phyloP scores from a whole-genome alignment of 2,113 vertebrate species.

The Seriola quinqueradiata region DNA sequence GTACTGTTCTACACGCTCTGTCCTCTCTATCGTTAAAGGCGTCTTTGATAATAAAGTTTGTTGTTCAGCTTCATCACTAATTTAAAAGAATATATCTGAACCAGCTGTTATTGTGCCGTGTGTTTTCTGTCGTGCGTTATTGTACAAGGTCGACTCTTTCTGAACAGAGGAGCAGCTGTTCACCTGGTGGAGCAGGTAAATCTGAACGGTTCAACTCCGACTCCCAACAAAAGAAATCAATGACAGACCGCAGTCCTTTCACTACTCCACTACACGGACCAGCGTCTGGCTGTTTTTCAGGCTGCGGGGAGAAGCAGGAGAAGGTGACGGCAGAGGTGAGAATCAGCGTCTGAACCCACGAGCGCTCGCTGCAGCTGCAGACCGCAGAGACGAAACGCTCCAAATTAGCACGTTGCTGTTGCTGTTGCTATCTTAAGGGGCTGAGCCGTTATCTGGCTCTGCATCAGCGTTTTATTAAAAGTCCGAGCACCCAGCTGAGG shows the following conservation, averaged over 20 bases:
- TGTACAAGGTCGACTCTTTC: too few species aligned
- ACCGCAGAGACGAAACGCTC: conserved; percentile 24
- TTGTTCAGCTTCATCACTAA: too few species aligned
- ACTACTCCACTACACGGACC: not conserved
- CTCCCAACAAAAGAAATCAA: too few species aligned
- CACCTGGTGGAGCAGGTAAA: conserved; percentile 4
- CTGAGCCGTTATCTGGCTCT: conserved; percentile 13
- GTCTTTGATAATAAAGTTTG: too few species aligned
- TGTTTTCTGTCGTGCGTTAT: too few species aligned
- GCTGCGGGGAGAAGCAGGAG: not conserved
- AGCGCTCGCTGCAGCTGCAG: conserved; percentile 1
- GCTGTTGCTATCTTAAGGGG: not conserved
- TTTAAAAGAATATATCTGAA: too few species aligned
- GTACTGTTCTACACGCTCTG: too few species aligned
- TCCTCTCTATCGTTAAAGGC: too few species aligned
- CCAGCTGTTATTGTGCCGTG: too few species aligned
- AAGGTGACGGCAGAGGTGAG: conserved; percentile 4
- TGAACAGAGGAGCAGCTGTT: too few species aligned
- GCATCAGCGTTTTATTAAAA: conserved; percentile 13
- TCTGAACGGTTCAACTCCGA: not conserved
- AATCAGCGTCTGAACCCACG: conserved; percentile 9
- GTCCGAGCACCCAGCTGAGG: not conserved
- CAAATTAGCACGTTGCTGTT: conserved; percentile 36
- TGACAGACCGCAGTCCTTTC: not conserved
- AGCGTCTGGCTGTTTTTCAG: conserved; percentile 8